phyloP scores from a whole-genome alignment of 2,888 invertebrate genomes.

The Suillia variegata region DNA sequence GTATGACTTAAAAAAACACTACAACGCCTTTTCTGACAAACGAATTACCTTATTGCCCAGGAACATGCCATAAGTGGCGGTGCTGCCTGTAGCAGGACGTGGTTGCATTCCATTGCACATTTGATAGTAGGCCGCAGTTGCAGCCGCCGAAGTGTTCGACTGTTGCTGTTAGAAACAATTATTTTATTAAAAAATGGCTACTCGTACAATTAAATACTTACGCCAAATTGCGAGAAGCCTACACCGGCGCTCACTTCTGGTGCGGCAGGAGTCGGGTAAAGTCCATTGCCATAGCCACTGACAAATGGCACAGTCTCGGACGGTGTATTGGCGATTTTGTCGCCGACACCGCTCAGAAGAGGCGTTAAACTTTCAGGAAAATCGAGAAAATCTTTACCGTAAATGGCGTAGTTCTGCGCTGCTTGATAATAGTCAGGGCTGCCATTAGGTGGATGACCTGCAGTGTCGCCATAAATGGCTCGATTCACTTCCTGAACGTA shows the following conservation, averaged over 20 bases:
- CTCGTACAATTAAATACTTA: conserved; percentile 16
- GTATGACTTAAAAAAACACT: too few species aligned
- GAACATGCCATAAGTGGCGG: conserved; percentile 30
- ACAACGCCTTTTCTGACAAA: too few species aligned
- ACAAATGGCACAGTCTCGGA: neutral
- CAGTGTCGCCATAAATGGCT: conserved; percentile 43
- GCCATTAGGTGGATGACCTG: conserved; percentile 42
- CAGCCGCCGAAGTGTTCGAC: conserved; percentile 1
- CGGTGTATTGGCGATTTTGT: neutral
- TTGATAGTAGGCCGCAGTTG: conserved; percentile 31
- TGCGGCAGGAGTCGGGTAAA: conserved; percentile 22
- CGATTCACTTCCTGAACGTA: conserved; percentile 47
- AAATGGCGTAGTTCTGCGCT: conserved; percentile 53
- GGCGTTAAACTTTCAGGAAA: conserved; percentile 40
- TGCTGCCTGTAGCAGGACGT: neutral
- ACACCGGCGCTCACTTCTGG: neutral
- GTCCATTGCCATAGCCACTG: conserved; percentile 19
- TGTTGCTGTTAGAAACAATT: conserved; percentile 5
- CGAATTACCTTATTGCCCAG: conserved; percentile 36
- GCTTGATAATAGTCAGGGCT: conserved; percentile 46
- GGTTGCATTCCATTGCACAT: conserved; percentile 29
- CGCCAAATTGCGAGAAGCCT: conserved; percentile 24
- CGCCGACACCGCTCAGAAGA: conserved; percentile 14
- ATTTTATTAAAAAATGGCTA: neutral
- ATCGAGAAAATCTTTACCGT: conserved; percentile 43